These are phyloP conservation scores for Monomorium pharaonis DNA, from an alignment of 1,140 invertebrate genomes.

Conservation along the genomic window DNA sequence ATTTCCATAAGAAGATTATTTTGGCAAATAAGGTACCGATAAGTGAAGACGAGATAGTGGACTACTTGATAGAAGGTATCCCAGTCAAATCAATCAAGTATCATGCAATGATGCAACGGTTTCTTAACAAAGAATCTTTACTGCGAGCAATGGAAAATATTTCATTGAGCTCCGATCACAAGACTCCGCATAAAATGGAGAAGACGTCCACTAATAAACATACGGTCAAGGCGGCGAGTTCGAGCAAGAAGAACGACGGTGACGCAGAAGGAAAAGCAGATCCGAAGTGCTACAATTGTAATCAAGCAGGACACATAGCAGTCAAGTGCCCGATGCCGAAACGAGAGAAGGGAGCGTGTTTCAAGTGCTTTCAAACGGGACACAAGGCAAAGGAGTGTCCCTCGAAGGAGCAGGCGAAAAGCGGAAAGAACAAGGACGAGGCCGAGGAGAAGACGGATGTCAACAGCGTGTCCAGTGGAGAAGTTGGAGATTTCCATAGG, in stretches of 20 bases:
- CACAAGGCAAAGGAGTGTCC: neutral
- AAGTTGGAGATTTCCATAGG: neutral
- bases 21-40: neutral
- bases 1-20: neutral
- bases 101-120: neutral
- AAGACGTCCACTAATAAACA: neutral
- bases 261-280: no score
- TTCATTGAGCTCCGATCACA: neutral
- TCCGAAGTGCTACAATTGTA: no score
- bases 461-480: neutral
- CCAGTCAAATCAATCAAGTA: neutral
- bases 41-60: neutral
- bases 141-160: neutral
- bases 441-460: neutral
- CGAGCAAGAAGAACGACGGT: neutral
- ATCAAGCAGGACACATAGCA: neutral
- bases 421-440: neutral
- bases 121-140: neutral
- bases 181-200: neutral
- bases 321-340: neutral
- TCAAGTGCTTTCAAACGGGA: neutral
- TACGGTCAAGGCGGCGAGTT: no score
- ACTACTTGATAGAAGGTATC: neutral
- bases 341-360: neutral
- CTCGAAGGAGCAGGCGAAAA: neutral